Conservation (phyloP, 2,797 vertebrate species). For the Mormyrus hasselquistii region DNA sequence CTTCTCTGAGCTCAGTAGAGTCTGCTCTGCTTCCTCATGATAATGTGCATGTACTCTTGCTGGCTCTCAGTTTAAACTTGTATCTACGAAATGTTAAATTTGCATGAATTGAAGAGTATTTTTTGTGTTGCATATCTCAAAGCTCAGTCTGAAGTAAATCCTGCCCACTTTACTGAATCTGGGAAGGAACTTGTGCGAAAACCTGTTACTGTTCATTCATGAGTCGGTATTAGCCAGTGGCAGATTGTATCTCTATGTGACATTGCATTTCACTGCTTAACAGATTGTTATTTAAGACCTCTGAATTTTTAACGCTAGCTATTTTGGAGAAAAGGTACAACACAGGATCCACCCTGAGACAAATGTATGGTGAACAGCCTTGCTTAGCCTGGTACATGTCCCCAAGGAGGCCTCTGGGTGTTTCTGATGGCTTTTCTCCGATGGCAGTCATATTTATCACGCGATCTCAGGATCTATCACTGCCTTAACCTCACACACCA, state of each 20-base stretch:
- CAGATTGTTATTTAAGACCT: background rate
- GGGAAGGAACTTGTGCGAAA: constrained; percentile 19
- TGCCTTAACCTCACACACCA: background rate
- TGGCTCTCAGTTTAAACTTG: constrained; percentile 23
- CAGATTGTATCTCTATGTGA: background rate
- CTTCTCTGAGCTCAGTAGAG: constrained; percentile 46
- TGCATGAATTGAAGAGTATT: constrained; percentile 23
- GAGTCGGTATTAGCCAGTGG: background rate
- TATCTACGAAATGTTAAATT: constrained; percentile 28
- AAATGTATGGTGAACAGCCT: background rate
- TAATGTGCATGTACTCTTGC: constrained; percentile 40
- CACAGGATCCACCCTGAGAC: background rate
- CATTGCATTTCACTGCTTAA: background rate
- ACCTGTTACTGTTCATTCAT: constrained; percentile 20
- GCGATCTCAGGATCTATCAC: constrained; percentile 14
- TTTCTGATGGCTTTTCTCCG: background rate
- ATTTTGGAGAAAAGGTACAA: background rate
- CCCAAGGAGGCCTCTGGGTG: background rate
- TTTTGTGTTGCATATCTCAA: constrained; percentile 30
- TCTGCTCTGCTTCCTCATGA: constrained; percentile 20
- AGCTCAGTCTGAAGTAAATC: constrained; percentile 15
- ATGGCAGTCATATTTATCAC: background rate
- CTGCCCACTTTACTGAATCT: constrained; percentile 17
- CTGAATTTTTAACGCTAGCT: background rate
- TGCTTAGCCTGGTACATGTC: background rate